phyloP scores from a whole-genome alignment of 1,140 invertebrate genomes.

The Coelopa frigida region DNA sequence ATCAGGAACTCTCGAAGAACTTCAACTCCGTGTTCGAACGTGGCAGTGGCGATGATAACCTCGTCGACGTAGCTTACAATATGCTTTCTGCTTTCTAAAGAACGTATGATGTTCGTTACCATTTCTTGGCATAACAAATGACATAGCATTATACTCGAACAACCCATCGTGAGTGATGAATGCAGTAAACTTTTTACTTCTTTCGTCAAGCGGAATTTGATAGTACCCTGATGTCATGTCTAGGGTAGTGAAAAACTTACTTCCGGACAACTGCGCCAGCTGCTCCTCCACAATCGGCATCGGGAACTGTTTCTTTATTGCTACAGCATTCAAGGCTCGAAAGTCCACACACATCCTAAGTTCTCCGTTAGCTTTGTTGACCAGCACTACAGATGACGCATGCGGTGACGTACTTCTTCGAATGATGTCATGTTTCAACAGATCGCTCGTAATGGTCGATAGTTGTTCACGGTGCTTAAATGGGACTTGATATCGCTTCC shows the following conservation, averaged over 20 bases:
- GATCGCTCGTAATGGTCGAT: slow-evolving; percentile 14
- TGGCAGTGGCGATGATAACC: slow-evolving; percentile 16
- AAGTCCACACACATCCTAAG: slow-evolving; percentile 8
- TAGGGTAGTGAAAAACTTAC: slow-evolving; percentile 4
- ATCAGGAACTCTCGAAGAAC: neutral
- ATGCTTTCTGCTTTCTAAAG: slow-evolving; percentile 12
- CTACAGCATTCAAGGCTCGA: slow-evolving; percentile 4
- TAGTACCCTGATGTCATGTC: slow-evolving; percentile 7
- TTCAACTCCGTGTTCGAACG: slow-evolving; percentile 14
- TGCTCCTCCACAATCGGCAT: slow-evolving; percentile 4
- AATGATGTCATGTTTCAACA: slow-evolving; percentile 39
- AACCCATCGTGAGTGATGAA: slow-evolving; percentile 21
- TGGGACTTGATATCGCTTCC: slow-evolving; percentile 17
- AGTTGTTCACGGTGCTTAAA: slow-evolving; percentile 11
- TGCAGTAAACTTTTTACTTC: slow-evolving; percentile 11
- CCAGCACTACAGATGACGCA: slow-evolving; percentile 42
- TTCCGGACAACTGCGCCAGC: neutral
- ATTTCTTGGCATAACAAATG: slow-evolving; percentile 40
- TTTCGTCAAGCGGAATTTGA: slow-evolving; percentile 3
- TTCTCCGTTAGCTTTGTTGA: slow-evolving; percentile 45
- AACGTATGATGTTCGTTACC: slow-evolving; percentile 40
- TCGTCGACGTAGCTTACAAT: slow-evolving; percentile 23
- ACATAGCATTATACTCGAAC: slow-evolving; percentile 38
- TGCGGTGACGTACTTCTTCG: slow-evolving; percentile 20
- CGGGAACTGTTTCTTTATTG: neutral